These are phyloP conservation scores for Nipponia nippon DNA, from an alignment of 2,113 vertebrate genomes.

Conservation along the genomic window DNA sequence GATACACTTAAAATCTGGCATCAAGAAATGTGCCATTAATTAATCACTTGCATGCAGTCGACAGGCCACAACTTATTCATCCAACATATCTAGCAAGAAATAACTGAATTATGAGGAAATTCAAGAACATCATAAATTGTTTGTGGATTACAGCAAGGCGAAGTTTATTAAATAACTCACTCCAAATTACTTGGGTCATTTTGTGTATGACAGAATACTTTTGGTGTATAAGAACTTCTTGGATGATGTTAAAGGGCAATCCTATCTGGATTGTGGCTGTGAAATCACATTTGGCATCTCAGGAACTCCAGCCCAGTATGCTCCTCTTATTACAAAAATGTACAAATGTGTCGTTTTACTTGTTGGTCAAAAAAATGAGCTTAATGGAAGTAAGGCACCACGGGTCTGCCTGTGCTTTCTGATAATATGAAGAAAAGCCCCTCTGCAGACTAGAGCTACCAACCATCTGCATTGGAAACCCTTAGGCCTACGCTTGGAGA, in stretches of 20 bases:
- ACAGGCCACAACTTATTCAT: background rate
- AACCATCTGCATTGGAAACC: background rate
- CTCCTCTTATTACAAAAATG: background rate
- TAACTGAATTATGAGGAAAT: conserved; percentile 35
- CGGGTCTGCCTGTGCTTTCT: background rate
- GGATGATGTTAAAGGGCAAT: conserved; percentile 37
- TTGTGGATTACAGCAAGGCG: background rate
- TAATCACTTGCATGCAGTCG: background rate
- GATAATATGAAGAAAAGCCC: background rate
- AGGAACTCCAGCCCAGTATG: background rate
- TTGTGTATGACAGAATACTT: conserved; percentile 4
- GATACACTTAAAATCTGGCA: background rate
- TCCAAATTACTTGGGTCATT: conserved; percentile 17
- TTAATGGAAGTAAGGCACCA: background rate
- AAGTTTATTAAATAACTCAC: conserved; percentile 30
- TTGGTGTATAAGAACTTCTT: background rate
- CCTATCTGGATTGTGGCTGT: conserved; percentile 6
- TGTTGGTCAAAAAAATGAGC: background rate
- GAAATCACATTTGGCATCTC: conserved; percentile 55
- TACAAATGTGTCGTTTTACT: background rate
- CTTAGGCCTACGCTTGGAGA: background rate
- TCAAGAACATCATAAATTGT: conserved; percentile 12
- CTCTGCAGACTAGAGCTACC: background rate
- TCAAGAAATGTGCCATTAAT: conserved; percentile 30
- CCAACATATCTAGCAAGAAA: background rate